Evolutionary conservation across 1,140 invertebrate genomes (phyloP), one percentile per base, ranked within the genome.

Genomic region (Stegodyphus mimosarum): DNA sequence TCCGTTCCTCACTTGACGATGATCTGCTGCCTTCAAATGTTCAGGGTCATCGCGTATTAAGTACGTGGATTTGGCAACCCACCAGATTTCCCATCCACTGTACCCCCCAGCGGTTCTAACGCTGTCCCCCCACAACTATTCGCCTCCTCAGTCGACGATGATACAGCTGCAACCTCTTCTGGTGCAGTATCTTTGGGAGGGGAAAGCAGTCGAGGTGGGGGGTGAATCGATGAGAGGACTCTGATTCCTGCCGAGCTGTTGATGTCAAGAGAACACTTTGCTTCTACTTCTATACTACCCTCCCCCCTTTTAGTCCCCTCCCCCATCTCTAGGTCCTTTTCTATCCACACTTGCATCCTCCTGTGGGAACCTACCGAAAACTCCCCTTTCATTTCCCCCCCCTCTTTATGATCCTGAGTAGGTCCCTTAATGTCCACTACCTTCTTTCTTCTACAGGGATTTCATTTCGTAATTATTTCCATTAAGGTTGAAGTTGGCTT

Each of bases 21-120:
- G 75, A 75, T 75, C 73, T 63, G 52, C 73, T 75, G 73, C 75
- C 50, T 77, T 18, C 51, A 53, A 71, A 72, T 80, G 79, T 83
- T 83, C 79, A 83, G 79, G 79, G 79, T 83, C 79, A 83, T 83
- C 79, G 79, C 70, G 78, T 81, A 81, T 72, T 81, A 81, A 81
- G 78, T 81, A 81, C 78, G 71, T 83, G 79, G 79, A 83, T 83
- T 83, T 83, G 79, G 79, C 79, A 83, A 73, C 70, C 33, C 67
- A 83, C 79, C 79, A 83, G 79, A 73, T 48, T 6, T 55, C 72
- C 53, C 55, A 17, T 70, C 52, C 53, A 18, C 66, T 11, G 33
- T 2, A 13, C 76, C 76, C 74, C 10, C 66, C 18, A 18, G 18
- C 60, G 33, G 15, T 17, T 51, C 75, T 33, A 67, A 67, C 64